Conservation (phyloP, 1,140 invertebrate species). For the Dreissena polymorpha region DNA sequence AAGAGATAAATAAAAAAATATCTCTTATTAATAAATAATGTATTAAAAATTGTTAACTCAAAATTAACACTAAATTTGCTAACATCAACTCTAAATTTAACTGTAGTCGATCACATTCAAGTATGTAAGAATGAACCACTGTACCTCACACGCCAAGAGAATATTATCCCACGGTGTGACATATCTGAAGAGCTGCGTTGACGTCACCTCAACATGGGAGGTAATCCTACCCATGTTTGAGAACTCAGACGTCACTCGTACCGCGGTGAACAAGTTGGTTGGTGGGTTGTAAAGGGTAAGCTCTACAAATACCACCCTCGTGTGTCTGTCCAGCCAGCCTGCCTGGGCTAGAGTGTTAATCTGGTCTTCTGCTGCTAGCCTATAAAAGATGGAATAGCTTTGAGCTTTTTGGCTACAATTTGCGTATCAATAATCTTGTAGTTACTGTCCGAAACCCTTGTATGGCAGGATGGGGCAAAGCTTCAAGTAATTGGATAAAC, state of each 20-base stretch:
- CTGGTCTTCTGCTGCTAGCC: constrained; percentile 55
- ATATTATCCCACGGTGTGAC: constrained; percentile 71
- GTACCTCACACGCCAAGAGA: constrained; percentile 75
- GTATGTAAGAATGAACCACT: too few relatives aligned
- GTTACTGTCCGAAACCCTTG: background rate
- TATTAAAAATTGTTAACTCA: too few relatives aligned
- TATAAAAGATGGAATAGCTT: constrained; percentile 11
- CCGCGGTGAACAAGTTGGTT: constrained; percentile 73
- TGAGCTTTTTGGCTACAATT: background rate
- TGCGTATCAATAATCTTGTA: too few relatives aligned
- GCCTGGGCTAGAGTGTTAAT: constrained; percentile 59
- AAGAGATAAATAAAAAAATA: too few relatives aligned
- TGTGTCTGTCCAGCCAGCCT: constrained; percentile 70
- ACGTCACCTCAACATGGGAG: constrained; percentile 62
- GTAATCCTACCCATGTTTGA: constrained; percentile 68
- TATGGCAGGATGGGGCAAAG: too few relatives aligned
- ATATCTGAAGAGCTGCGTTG: constrained; percentile 75
- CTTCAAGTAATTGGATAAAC: too few relatives aligned
- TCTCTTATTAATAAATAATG: too few relatives aligned
- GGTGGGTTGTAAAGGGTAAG: constrained; percentile 74
- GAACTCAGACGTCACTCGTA: constrained; percentile 70
- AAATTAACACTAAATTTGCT: too few relatives aligned
- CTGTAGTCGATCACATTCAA: too few relatives aligned
- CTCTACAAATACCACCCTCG: constrained; percentile 72
- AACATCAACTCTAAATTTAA: too few relatives aligned